phyloP scores from a whole-genome alignment of 2,797 vertebrate genomes.

The Girardinus metallicus region DNA sequence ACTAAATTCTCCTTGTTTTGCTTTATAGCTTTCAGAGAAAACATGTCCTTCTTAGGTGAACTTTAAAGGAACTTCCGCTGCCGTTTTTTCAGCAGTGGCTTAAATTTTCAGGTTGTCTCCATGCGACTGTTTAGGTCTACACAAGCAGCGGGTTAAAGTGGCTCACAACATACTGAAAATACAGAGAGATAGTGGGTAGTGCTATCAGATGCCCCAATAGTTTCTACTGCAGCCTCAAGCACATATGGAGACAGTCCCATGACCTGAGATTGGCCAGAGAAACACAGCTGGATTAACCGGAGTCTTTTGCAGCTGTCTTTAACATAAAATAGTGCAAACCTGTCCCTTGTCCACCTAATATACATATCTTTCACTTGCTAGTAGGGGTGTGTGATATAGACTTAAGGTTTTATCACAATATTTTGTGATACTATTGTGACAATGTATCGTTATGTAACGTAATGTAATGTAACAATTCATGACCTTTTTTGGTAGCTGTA shows the following conservation, averaged over 20 bases:
- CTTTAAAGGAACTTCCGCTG: constrained; percentile 18
- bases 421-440: too few relatives aligned
- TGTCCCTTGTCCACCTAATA: neutral
- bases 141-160: constrained; percentile 29
- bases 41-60: constrained; percentile 12
- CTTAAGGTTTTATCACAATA: too few relatives aligned
- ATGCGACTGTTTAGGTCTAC: constrained; percentile 18
- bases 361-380: neutral
- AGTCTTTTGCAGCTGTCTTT: neutral
- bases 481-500: too few relatives aligned
- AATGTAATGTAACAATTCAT: too few relatives aligned
- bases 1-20: constrained; percentile 35
- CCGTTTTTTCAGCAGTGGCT: constrained; percentile 8
- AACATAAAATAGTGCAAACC: neutral
- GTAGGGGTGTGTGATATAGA: too few relatives aligned
- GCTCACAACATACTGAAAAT: constrained; percentile 42
- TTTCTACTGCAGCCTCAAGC: constrained; percentile 54
- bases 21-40: constrained; percentile 34
- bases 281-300: neutral
- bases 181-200: constrained; percentile 26
- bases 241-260: constrained; percentile 49
- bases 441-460: too few relatives aligned
- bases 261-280: constrained; percentile 34
- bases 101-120: constrained; percentile 40
- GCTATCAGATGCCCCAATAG: constrained; percentile 28